A percentile compares a stretch with the other conserved stretches of the same genome.
Evolutionary conservation across 2,113 vertebrate genomes (phyloP).

Genomic region (Gila orcuttii): DNA sequence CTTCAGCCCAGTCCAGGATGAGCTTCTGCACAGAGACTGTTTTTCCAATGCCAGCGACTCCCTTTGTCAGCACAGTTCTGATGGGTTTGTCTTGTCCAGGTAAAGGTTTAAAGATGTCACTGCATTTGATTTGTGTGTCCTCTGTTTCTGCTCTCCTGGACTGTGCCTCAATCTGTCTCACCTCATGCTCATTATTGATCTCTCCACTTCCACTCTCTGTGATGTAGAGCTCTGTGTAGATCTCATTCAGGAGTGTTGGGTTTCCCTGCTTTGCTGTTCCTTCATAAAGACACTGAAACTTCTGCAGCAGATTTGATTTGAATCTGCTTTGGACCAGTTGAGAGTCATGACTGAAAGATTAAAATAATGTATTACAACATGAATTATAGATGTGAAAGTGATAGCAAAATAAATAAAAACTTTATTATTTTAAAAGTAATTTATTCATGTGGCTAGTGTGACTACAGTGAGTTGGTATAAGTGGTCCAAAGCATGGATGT

Average conservation of each 20-base stretch:
- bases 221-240: slow-evolving; percentile 53
- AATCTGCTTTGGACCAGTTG: not conserved
- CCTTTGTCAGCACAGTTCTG: slow-evolving; percentile 7
- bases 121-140: not conserved
- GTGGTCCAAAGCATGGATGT: no score
- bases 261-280: not conserved
- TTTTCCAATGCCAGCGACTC: slow-evolving; percentile 17
- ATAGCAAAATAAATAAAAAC: no score
- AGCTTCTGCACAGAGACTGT: slow-evolving; percentile 7
- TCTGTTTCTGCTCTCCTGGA: not conserved
- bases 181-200: slow-evolving; percentile 25
- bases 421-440: no score
- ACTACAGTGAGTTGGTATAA: no score
- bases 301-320: not conserved
- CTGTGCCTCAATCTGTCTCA: not conserved
- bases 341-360: not conserved
- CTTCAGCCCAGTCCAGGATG: not conserved
- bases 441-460: no score
- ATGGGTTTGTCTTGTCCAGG: slow-evolving; percentile 4
- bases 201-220: slow-evolving; percentile 25
- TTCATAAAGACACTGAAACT: not conserved
- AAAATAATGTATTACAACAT: not conserved
- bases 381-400: not conserved
- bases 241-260: slow-evolving; percentile 32
- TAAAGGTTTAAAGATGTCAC: not conserved